Evolutionary conservation across 2,113 vertebrate species (phyloP).

Genomic region (Nettapus auritus): DNA sequence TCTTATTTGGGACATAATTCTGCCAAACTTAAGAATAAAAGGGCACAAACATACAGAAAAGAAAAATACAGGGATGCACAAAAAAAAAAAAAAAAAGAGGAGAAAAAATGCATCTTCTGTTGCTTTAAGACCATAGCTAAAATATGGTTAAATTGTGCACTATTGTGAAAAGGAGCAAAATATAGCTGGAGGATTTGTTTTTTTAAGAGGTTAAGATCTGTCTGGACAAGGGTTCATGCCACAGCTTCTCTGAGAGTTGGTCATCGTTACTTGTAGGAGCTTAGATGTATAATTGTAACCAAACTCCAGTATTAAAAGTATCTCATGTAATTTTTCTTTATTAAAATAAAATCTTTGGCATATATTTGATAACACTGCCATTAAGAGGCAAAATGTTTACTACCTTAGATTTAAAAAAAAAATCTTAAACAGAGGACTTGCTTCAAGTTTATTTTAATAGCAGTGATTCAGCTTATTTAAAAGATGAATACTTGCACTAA

Average conservation of each 20-base stretch:
- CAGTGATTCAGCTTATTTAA: conserved; percentile 74
- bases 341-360: conserved; percentile 76
- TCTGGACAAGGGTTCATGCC: conserved; percentile 79
- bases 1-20: conserved; percentile 79
- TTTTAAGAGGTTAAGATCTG: conserved; percentile 74
- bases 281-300: conserved; percentile 76
- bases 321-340: conserved; percentile 78
- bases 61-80: conserved; percentile 73
- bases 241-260: conserved; percentile 76
- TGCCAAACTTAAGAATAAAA: conserved; percentile 78
- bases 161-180: conserved; percentile 81
- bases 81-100: not conserved
- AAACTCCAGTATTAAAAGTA: conserved; percentile 83
- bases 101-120: conserved; percentile 62
- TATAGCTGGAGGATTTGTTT: conserved; percentile 69
- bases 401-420: conserved; percentile 74
- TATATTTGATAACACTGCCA: conserved; percentile 79
- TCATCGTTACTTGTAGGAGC: conserved; percentile 77
- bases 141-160: conserved; percentile 85
- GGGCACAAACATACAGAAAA: conserved; percentile 70
- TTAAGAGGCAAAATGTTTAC: conserved; percentile 79
- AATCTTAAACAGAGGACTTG: conserved; percentile 81
- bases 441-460: conserved; percentile 83
- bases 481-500: conserved; percentile 77
- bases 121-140: conserved; percentile 81